These are phyloP conservation scores for Tribolium castaneum DNA, from an alignment of 1,140 invertebrate species.

Conservation along the genomic window DNA sequence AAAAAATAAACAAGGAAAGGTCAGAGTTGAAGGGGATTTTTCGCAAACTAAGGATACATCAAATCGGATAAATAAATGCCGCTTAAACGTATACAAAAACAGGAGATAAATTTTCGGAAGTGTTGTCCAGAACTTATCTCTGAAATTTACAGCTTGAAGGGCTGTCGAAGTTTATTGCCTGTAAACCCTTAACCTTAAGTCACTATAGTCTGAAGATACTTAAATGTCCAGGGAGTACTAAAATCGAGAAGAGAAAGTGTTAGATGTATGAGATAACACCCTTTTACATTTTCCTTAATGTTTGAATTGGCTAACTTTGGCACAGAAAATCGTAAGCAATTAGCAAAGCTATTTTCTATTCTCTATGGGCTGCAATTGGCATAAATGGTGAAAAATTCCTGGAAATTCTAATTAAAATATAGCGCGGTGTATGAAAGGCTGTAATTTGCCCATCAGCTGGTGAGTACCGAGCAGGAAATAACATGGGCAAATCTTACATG, in stretches of 20 bases:
- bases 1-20: neutral
- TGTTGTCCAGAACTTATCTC: neutral
- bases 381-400: neutral
- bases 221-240: neutral
- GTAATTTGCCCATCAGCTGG: neutral
- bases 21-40: neutral
- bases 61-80: no score
- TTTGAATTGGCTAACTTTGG: no score
- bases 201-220: neutral
- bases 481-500: constrained; percentile 15
- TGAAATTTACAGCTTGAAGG: neutral
- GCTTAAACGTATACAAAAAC: no score
- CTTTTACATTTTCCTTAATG: no score
- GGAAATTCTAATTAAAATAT: constrained; percentile 17
- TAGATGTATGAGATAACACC: no score
- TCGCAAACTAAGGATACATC: no score
- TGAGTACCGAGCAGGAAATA: neutral
- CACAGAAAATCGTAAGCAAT: no score
- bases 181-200: neutral
- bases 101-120: neutral
- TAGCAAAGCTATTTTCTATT: no score
- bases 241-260: neutral
- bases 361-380: no score
- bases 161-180: neutral
- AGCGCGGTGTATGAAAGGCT: neutral